Evolutionary conservation across 2,797 vertebrate species (phyloP).

Genomic region (Meda fulgida): DNA sequence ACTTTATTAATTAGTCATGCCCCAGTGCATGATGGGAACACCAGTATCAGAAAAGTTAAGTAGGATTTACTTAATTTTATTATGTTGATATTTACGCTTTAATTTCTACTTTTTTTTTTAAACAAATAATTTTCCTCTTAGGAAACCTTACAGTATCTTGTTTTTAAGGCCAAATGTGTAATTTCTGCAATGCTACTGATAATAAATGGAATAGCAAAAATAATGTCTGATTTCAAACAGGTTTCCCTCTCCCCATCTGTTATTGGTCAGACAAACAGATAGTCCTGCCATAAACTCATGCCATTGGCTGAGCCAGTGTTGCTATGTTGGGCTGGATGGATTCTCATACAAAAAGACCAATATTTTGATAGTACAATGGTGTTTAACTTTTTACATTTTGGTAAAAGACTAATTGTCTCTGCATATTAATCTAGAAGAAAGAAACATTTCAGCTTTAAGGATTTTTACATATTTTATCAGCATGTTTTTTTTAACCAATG

Average conservation of each 20-base stretch:
- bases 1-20: too few relatives aligned
- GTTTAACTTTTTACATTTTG: not conserved
- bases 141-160: not conserved
- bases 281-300: not conserved
- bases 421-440: not conserved
- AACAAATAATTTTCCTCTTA: not conserved
- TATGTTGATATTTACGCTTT: too few relatives aligned
- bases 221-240: not conserved
- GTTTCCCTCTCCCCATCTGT: not conserved
- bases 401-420: not conserved
- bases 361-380: not conserved
- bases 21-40: too few relatives aligned
- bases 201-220: not conserved
- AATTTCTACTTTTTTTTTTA: too few relatives aligned
- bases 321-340: not conserved
- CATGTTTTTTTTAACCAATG: not conserved
- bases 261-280: constrained; percentile 1
- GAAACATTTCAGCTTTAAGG: not conserved
- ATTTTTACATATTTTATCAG: not conserved
- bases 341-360: not conserved
- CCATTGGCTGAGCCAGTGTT: not conserved
- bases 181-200: not conserved
- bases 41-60: too few relatives aligned
- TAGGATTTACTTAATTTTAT: too few relatives aligned
- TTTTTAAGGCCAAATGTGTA: not conserved